Evolutionary conservation across 2,888 invertebrate genomes (phyloP).

Genomic region (Hydriomena furcata): DNA sequence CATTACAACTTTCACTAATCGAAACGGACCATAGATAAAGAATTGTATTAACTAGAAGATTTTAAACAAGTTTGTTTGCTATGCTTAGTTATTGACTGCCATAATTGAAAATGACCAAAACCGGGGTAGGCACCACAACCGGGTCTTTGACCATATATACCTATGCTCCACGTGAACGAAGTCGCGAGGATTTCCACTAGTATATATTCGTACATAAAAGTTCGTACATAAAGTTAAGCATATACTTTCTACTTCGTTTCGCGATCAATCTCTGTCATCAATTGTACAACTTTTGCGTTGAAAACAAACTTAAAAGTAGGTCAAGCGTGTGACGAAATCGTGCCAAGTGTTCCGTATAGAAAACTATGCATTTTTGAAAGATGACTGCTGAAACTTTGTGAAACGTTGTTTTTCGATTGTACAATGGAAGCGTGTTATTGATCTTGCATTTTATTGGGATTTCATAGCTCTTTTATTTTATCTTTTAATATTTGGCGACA

Average conservation of each 20-base stretch:
- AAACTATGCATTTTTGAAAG: constrained; percentile 27
- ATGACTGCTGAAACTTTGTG: constrained; percentile 11
- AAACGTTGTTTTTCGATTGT: constrained; percentile 15
- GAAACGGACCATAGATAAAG: too few relatives aligned
- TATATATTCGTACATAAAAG: neutral
- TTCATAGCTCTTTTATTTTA: constrained; percentile 1
- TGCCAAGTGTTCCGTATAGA: constrained; percentile 36
- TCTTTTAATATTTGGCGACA: neutral
- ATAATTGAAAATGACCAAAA: too few relatives aligned
- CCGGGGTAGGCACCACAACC: too few relatives aligned
- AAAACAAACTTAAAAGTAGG: constrained; percentile 39
- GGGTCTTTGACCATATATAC: too few relatives aligned
- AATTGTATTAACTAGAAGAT: too few relatives aligned
- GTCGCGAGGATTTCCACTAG: too few relatives aligned
- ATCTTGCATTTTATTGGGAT: constrained; percentile 11
- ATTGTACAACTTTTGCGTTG: constrained; percentile 37
- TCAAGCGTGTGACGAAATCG: constrained; percentile 34
- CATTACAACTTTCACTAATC: too few relatives aligned
- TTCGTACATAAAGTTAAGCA: constrained; percentile 7
- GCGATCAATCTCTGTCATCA: constrained; percentile 37
- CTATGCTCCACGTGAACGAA: too few relatives aligned
- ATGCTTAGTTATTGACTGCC: too few relatives aligned
- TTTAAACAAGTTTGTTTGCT: too few relatives aligned
- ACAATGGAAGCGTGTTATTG: constrained; percentile 10
- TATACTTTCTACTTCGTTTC: constrained; percentile 29